A percentile compares a stretch with the other conserved stretches of the same genome.
These are phyloP conservation scores for Psittacula cyanocephala DNA, from an alignment of 2,113 vertebrate species.

Conservation along the genomic window DNA sequence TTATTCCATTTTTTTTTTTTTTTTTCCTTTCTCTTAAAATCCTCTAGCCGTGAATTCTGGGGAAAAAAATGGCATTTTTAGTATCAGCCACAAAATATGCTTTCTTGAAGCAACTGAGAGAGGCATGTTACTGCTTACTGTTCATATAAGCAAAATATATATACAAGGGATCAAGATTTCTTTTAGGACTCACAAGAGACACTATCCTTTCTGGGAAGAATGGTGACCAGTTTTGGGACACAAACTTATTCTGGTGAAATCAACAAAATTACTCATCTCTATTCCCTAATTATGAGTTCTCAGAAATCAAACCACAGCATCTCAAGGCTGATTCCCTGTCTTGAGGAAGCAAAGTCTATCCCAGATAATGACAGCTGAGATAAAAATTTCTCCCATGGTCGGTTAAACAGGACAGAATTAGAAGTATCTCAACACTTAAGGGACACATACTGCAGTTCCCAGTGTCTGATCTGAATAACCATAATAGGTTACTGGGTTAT, in stretches of 20 bases:
- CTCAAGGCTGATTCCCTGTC: background rate
- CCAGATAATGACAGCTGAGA: background rate
- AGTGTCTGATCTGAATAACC: background rate
- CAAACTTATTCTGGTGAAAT: background rate
- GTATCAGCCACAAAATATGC: background rate
- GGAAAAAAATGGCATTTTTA: background rate
- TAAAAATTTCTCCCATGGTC: background rate
- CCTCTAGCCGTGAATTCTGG: background rate
- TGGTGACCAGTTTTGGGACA: background rate
- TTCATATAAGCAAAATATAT: background rate
- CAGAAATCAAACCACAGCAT: background rate
- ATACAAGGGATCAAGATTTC: background rate
- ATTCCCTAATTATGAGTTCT: background rate
- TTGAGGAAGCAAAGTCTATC: background rate
- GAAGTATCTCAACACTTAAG: background rate
- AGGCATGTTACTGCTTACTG: background rate
- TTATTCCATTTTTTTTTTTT: too few relatives aligned
- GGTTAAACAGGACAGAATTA: background rate
- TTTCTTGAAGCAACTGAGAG: background rate
- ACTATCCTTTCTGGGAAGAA: background rate
- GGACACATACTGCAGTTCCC: background rate
- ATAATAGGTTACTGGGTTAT: background rate
- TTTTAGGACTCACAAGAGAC: background rate
- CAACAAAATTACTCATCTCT: background rate
- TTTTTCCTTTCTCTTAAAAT: background rate